Conservation (phyloP, 2,797 vertebrate genomes). For the Loris lydekkerianus region DNA sequence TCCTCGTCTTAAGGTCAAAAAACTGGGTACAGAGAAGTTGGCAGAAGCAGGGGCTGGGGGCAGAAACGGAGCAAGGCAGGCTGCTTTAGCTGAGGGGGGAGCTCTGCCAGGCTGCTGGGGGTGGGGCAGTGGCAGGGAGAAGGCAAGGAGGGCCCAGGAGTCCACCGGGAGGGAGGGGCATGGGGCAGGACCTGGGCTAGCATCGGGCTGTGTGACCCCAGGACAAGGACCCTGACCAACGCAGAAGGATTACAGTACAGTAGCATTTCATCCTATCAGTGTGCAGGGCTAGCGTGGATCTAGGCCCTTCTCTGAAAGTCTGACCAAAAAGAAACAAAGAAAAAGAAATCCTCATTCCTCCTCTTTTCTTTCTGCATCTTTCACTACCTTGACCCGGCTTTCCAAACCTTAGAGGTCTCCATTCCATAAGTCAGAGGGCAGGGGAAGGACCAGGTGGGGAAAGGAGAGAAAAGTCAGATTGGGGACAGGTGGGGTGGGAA, state of each 20-base stretch:
- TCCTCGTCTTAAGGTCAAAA: conserved; percentile 79
- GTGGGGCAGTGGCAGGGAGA: neutral
- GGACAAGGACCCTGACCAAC: neutral
- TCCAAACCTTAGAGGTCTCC: neutral
- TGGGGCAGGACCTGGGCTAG: neutral
- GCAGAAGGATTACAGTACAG: neutral
- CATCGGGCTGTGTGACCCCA: neutral
- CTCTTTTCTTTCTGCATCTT: neutral
- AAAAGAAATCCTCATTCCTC: neutral
- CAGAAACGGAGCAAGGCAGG: neutral
- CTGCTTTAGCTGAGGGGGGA: neutral
- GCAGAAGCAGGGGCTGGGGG: neutral
- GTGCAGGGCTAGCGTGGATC: neutral
- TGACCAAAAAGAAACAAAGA: neutral
- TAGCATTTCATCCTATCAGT: neutral
- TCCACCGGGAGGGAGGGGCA: neutral
- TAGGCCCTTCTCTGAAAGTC: neutral
- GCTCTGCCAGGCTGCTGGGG: neutral
- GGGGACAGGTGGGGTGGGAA: neutral
- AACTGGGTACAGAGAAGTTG: conserved; percentile 24
- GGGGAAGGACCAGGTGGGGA: neutral
- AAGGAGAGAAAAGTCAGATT: neutral
- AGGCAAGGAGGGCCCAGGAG: neutral
- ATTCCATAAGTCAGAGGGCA: neutral
- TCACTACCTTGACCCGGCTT: neutral